These are phyloP conservation scores for Remorina albescens DNA, from an alignment of 2,797 vertebrate species.

Conservation along the genomic window DNA sequence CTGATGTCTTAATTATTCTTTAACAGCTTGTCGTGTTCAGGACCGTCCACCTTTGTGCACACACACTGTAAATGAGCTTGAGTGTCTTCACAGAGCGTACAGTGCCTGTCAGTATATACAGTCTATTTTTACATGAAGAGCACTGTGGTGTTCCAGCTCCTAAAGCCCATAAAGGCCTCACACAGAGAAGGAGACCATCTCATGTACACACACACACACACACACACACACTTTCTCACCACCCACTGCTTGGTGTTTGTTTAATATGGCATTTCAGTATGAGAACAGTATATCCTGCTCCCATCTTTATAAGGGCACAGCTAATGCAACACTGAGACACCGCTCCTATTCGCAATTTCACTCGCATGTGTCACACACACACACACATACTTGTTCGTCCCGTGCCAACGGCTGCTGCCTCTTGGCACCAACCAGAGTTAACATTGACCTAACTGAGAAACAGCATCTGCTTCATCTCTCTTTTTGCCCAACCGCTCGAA, in stretches of 20 bases:
- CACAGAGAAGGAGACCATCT: conserved; percentile 59
- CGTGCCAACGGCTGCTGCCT: conserved; percentile 58
- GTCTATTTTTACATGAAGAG: conserved; percentile 70
- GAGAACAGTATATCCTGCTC: conserved; percentile 75
- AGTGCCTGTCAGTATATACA: conserved; percentile 39
- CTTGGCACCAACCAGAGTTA: conserved; percentile 49
- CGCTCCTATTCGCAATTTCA: conserved; percentile 42
- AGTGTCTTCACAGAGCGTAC: conserved; percentile 39
- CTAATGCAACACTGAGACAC: conserved; percentile 57
- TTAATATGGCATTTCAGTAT: conserved; percentile 75
- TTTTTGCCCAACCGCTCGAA: conserved; percentile 51
- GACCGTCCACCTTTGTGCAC: background rate
- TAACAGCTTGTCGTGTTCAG: background rate
- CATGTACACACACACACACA: conserved; percentile 36
- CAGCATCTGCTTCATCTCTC: conserved; percentile 70
- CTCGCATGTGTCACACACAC: conserved; percentile 18
- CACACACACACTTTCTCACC: conserved; percentile 47
- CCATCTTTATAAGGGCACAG: conserved; percentile 76
- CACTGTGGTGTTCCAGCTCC: conserved; percentile 51
- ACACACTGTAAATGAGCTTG: conserved; percentile 21
- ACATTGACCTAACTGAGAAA: conserved; percentile 50
- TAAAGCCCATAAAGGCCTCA: conserved; percentile 66
- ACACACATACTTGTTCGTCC: conserved; percentile 30
- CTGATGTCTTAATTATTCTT: background rate
- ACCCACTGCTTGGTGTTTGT: conserved; percentile 74